Base-by-base conservation (phyloP, 2,113 vertebrate species). In the Sturnus vulgaris region DNA sequence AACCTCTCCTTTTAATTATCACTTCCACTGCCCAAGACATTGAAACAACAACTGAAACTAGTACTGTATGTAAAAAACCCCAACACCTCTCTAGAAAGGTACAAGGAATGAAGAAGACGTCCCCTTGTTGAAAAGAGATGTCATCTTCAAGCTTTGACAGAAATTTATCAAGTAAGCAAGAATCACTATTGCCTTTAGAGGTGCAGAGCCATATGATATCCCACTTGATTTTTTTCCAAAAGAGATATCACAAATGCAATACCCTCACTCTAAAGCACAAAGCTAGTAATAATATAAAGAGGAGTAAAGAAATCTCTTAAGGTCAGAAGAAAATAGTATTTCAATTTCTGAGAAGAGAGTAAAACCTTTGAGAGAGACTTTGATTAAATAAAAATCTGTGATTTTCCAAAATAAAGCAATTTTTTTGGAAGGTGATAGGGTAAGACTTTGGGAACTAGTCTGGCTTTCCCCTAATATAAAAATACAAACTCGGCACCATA, bases 101-200 rank as follows among this genome's bases (percentile, higher is more conserved):
- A 56, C 1, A 1, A 80, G 19, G 28, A n/a, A 79, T 47, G 65
- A 87, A 81, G 52, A 73, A 12, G 23, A 77, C 0, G 0, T 8
- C 39, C 8, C 11, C 61, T 44, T 82, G 35, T 85, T 64, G 69
- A 75, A 35, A 37, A 87, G 47, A 63, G 42, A 90, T 63, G 39
- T 12, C 18, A 53, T 39, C 53, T 61, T 71, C 53, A 86, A 52
- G 37, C 56, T 88, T 23, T 44, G 73, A 72, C 23, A 78, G 68
- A 88, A 88, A 47, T 10, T 3, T 53, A 72, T 24, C 23, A 46
- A 82, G 28, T 21, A 60, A 92, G 23, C 11, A 88, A 88, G 82
- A 79, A 82, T 19, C 31, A 46, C 21, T 52, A 30, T 2, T 65
- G 23, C 16, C 28, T 87, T 82, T 8, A 82, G 37, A 60, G 23